These are phyloP conservation scores for Porites cylindrica DNA, from an alignment of 92 coral and sea anemone genomes.

Conservation along the genomic window DNA sequence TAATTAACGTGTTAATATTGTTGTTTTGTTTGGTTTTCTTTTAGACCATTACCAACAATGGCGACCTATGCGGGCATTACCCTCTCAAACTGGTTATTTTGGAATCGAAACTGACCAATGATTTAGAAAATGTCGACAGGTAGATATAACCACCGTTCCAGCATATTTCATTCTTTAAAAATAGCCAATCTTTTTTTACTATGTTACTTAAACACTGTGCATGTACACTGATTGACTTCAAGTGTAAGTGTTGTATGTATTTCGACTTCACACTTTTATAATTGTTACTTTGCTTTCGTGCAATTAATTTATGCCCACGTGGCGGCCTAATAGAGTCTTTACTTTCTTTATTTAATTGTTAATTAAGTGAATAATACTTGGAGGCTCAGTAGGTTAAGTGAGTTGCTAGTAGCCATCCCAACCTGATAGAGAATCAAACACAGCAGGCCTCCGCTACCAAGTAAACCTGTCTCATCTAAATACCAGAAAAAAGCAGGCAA, in stretches of 20 bases:
- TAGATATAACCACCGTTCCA: background rate
- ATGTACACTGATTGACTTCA: too few species aligned
- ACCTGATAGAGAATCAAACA: too few species aligned
- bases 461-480: too few species aligned
- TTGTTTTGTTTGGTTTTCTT: constrained; percentile 5
- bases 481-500: too few species aligned
- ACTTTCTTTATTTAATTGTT: background rate
- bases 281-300: background rate
- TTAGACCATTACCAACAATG: constrained; percentile 87
- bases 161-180: background rate
- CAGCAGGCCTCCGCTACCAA: too few species aligned
- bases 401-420: background rate
- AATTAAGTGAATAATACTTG: background rate
- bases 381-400: background rate
- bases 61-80: constrained; percentile 95
- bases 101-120: constrained; percentile 67
- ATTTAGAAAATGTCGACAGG: constrained; percentile 49
- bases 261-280: background rate
- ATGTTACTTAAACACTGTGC: too few species aligned
- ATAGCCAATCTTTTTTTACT: background rate
- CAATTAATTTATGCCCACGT: constrained; percentile 22
- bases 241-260: background rate
- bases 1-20: background rate
- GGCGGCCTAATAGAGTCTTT: background rate
- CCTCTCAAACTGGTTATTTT: constrained; percentile 91